A percentile compares a stretch with the other conserved stretches of the same genome.
Conservation (phyloP, 1,140 invertebrate species). For the Drosophila kikkawai region DNA sequence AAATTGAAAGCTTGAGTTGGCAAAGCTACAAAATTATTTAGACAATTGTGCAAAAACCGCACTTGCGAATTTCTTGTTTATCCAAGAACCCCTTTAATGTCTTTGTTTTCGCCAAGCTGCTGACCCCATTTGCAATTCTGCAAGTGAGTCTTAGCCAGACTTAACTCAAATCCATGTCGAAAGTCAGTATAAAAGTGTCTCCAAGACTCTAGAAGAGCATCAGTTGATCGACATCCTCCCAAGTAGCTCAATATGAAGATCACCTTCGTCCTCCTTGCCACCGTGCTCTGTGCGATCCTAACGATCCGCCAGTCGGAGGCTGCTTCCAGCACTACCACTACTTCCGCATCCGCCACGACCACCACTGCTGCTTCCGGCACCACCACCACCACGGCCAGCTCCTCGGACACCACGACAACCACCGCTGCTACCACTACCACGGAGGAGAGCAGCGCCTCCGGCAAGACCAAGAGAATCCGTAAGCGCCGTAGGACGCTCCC, state of each 20-base stretch:
- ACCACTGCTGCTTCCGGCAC: background rate
- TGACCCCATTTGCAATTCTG: conserved; percentile 12
- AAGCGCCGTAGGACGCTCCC: background rate
- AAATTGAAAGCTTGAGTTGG: background rate
- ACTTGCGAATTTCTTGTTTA: conserved; percentile 9
- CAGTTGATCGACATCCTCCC: conserved; percentile 3
- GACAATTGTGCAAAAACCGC: background rate
- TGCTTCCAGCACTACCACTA: background rate
- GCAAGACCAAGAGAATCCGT: too few relatives aligned
- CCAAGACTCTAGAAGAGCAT: background rate
- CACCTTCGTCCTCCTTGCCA: background rate
- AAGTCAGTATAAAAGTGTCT: background rate
- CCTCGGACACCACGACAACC: background rate
- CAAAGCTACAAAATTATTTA: background rate
- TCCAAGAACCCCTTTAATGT: background rate
- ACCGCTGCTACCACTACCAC: background rate
- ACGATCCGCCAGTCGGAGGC: conserved; percentile 6
- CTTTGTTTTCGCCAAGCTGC: background rate
- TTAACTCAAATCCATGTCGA: background rate
- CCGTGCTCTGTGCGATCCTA: background rate
- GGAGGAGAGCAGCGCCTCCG: background rate
- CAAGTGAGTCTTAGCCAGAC: background rate
- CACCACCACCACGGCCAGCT: background rate
- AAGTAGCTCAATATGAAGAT: conserved; percentile 11
- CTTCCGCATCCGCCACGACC: background rate